Evolutionary conservation across 2,797 vertebrate species (phyloP).

Genomic region (Acomys russatus): DNA sequence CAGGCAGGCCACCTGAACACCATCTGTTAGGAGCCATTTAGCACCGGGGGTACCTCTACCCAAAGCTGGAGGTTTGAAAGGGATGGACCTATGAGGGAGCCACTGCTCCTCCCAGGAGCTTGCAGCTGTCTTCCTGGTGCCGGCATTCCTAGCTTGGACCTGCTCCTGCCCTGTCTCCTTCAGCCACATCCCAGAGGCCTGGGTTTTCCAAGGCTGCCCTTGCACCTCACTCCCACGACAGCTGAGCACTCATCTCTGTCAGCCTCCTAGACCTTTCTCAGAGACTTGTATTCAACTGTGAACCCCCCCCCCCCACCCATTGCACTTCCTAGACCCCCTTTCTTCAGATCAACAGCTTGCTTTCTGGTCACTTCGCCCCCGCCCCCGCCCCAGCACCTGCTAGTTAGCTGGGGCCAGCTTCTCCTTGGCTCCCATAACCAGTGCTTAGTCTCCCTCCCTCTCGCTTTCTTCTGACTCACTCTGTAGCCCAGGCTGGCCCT

Average conservation of each 20-base stretch:
- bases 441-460: not conserved
- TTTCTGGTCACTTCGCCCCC: not conserved
- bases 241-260: not conserved
- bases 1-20: constrained; percentile 7
- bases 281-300: not conserved
- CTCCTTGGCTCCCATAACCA: not conserved
- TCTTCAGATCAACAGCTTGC: not conserved
- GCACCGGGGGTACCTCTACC: not conserved
- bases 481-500: not conserved
- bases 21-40: constrained; percentile 30
- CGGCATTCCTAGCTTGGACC: not conserved
- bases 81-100: not conserved
- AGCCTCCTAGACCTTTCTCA: not conserved
- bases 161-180: not conserved
- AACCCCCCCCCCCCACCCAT: not conserved
- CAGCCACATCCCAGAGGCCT: not conserved
- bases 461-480: not conserved
- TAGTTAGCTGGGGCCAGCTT: not conserved
- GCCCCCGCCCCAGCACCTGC: not conserved
- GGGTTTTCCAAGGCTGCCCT: constrained; percentile 30
- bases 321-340: not conserved
- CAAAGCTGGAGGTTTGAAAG: constrained; percentile 48
- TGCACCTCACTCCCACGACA: not conserved
- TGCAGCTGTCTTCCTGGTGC: not conserved
- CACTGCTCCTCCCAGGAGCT: not conserved